phyloP scores from a whole-genome alignment of 2,113 vertebrate genomes.

The Micromys minutus region DNA sequence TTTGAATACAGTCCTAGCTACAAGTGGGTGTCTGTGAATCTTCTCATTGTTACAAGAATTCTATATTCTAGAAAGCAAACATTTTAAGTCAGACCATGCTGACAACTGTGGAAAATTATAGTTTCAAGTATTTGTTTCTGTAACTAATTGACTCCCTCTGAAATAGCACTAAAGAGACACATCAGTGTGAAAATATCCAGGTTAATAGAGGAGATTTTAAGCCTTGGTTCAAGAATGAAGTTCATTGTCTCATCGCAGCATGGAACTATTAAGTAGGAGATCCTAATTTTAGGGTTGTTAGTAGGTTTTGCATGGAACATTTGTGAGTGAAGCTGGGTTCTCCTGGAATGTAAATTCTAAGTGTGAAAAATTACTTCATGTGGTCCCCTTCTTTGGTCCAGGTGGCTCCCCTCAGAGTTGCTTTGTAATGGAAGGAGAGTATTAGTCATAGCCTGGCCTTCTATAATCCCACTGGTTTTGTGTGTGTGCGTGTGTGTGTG shows the following conservation, averaged over 20 bases:
- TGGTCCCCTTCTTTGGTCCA: background rate
- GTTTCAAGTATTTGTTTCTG: slow-evolving; percentile 12
- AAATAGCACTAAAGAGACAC: background rate
- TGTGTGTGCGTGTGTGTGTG: background rate
- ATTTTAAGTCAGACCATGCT: slow-evolving; percentile 7
- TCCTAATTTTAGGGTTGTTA: background rate
- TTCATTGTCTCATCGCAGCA: background rate
- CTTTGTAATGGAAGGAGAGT: background rate
- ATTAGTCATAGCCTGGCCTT: slow-evolving; percentile 1
- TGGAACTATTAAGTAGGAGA: background rate
- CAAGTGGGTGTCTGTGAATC: background rate
- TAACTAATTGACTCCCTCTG: background rate
- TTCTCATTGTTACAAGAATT: slow-evolving; percentile 2
- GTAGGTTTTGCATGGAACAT: background rate
- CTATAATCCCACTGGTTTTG: background rate
- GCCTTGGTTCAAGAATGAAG: background rate
- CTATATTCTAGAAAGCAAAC: background rate
- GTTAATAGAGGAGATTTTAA: background rate
- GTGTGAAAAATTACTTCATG: slow-evolving; percentile 13
- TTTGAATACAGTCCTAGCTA: slow-evolving; percentile 14
- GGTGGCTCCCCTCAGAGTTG: background rate
- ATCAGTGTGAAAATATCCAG: background rate
- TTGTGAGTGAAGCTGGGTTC: background rate
- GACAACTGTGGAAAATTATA: background rate
- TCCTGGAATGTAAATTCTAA: slow-evolving; percentile 7